Base-by-base conservation (phyloP, 2,113 vertebrate genomes). In the Larimichthys polyactis region DNA sequence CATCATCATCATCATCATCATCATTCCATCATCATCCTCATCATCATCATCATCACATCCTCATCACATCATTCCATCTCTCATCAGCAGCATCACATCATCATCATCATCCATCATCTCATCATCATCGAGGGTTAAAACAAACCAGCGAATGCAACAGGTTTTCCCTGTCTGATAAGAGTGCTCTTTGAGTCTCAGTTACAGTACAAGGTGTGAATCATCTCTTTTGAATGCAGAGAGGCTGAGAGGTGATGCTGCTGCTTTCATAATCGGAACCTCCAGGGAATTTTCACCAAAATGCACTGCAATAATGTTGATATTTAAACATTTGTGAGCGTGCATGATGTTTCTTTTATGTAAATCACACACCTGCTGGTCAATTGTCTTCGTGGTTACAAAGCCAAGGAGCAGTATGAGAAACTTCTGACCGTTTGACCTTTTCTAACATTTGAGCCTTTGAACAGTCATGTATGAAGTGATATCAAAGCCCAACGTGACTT, bases 401-500 rank as follows among this genome's bases (percentile, higher is more conserved):
- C 15, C 2, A 14, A 46, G 29, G 57, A 29, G 15, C 48, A 48
- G 8, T 75, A 46, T 75, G 62, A 76, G 59, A 85, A 71, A 79
- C 67, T 4, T 58, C 17, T 74, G 70, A 72, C 60, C 36, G 0
- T 83, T 71, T 86, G 84, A 79, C 84, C 74, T 80, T 76, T 78
- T 63, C 15, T 52, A 78, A 67, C 71, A 66, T 82, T 70, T 65
- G 49, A 64, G 44, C 15, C 36, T 92, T 80, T 82, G 46, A 87
- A 67, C 54, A 70, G 20, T 79, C 51, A n/a, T 85, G 48, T 73
- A 70, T 78, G 67, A 89, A 67, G 57, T 68, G 49, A 88, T 84
- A 89, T 82, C 77, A 69, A 84, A 84, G 79, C 54, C 44, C 19
- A 16, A 87, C 77, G 78, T 82, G 81, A 88, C 84, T 81, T 60